phyloP scores from a whole-genome alignment of 2,888 invertebrate genomes.

The Mayetiola destructor region DNA sequence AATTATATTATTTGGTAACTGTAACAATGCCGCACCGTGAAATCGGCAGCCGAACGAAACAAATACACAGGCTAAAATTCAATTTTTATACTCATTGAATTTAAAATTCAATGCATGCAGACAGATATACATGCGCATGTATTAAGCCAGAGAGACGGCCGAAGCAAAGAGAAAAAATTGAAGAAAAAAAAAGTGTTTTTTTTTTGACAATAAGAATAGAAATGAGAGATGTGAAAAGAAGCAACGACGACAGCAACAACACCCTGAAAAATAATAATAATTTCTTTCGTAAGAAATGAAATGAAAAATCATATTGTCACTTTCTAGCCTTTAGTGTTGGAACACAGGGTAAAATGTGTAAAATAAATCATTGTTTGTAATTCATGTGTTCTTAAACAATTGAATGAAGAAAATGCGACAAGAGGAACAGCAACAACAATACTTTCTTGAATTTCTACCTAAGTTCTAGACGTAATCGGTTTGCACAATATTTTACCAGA shows the following conservation, averaged over 20 bases:
- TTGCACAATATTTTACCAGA: neutral
- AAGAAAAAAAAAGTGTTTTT: neutral
- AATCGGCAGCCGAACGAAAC: neutral
- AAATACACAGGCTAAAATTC: no score
- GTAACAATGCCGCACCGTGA: constrained; percentile 7
- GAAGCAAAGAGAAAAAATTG: constrained; percentile 6
- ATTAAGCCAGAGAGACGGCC: no score
- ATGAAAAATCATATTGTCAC: constrained; percentile 3
- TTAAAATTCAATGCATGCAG: no score
- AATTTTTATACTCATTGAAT: no score
- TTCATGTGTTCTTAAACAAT: neutral
- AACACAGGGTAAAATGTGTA: no score
- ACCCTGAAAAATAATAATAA: no score
- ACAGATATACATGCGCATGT: no score
- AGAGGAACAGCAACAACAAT: constrained; percentile 1
- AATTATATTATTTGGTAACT: constrained; percentile 8
- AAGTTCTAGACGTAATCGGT: neutral
- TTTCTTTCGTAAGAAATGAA: no score
- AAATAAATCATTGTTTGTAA: constrained; percentile 8
- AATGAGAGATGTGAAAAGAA: neutral
- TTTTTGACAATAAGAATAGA: neutral
- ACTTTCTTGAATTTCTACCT: constrained; percentile 3
- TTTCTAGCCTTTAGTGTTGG: neutral
- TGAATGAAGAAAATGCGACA: no score
- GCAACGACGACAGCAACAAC: no score